These are phyloP conservation scores for Hippocampus guttulatus DNA, from an alignment of 2,113 vertebrate species.

Conservation along the genomic window DNA sequence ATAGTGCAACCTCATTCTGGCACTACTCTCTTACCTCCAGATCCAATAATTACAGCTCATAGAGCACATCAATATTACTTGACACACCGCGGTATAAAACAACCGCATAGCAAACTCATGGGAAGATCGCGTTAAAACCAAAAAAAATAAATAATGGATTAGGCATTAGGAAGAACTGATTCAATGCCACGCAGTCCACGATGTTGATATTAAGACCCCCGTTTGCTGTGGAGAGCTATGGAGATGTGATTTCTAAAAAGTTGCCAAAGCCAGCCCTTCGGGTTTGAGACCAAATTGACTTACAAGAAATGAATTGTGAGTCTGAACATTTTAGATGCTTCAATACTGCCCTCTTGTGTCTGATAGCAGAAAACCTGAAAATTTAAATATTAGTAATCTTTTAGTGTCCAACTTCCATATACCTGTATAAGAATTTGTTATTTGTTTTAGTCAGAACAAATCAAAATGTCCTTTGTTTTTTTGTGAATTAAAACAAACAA, in stretches of 20 bases:
- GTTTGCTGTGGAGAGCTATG: conserved; percentile 40
- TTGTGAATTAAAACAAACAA: no score
- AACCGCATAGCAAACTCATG: conserved; percentile 67
- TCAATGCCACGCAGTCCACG: conserved; percentile 33
- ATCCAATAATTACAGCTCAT: conserved; percentile 74
- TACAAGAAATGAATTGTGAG: conserved; percentile 24
- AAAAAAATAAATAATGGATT: conserved; percentile 56
- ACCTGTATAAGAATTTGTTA: not conserved
- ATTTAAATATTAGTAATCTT: no score
- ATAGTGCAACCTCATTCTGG: conserved; percentile 64
- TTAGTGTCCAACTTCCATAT: no score
- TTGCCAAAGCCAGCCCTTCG: conserved; percentile 13
- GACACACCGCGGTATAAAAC: conserved; percentile 67
- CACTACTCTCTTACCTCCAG: conserved; percentile 60
- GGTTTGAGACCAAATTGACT: conserved; percentile 3
- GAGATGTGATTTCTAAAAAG: conserved; percentile 29
- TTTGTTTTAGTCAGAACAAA: not conserved
- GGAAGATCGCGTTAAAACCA: conserved; percentile 52
- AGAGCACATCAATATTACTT: conserved; percentile 72
- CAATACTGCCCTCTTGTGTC: conserved; percentile 74
- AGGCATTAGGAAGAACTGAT: conserved; percentile 58
- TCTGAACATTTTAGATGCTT: conserved; percentile 35
- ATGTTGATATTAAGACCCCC: conserved; percentile 33
- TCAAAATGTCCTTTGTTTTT: not conserved
- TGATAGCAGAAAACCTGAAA: not conserved